A percentile compares a stretch with the other conserved stretches of the same genome.
Evolutionary conservation across 2,888 invertebrate species (phyloP).

Genomic region (Hydropsyche betteni): DNA sequence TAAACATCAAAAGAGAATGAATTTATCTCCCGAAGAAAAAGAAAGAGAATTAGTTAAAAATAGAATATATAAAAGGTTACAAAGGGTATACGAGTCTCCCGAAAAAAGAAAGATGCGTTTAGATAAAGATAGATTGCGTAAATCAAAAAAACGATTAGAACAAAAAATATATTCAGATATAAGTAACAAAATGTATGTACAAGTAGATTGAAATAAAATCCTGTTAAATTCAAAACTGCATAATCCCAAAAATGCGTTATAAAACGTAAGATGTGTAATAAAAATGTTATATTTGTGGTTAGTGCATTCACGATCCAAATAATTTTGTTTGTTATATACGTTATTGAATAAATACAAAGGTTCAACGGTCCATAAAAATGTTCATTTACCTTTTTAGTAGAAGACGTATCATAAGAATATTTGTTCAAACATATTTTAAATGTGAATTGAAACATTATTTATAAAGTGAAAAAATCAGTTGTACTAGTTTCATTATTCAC

Average conservation of each 20-base stretch:
- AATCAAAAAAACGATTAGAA: constrained; percentile 15
- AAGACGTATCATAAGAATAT: no score
- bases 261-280: not conserved
- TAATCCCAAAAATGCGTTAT: not conserved
- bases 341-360: no score
- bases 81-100: constrained; percentile 14
- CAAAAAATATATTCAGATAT: constrained; percentile 22
- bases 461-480: no score
- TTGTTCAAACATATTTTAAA: no score
- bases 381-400: no score
- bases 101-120: constrained; percentile 13
- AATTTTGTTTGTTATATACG: no score
- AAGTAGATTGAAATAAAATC: not conserved
- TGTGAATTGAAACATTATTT: no score
- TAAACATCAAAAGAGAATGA: constrained; percentile 13
- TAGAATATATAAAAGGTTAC: constrained; percentile 17
- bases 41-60: constrained; percentile 27
- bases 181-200: constrained; percentile 5
- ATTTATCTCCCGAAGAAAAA: constrained; percentile 3
- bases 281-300: no score
- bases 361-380: no score
- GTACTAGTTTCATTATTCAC: no score
- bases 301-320: no score
- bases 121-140: constrained; percentile 13
- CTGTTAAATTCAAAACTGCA: no score